Conservation (phyloP, 2,113 vertebrate genomes). For the Hemiscyllium ocellatum region DNA sequence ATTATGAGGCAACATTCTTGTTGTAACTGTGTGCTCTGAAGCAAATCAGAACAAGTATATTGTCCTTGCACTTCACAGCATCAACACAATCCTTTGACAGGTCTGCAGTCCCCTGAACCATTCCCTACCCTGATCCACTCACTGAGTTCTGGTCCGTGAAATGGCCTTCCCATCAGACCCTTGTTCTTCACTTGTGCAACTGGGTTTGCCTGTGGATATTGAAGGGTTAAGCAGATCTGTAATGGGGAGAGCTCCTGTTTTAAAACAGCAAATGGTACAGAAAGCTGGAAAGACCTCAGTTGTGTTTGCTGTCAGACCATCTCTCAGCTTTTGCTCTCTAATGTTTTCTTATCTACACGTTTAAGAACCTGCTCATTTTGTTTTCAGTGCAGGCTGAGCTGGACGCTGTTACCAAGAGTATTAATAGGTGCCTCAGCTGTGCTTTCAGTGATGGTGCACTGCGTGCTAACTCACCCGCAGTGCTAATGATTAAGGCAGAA, state of each 20-base stretch:
- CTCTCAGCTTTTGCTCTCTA: background rate
- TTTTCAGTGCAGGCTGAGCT: constrained; percentile 18
- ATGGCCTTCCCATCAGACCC: background rate
- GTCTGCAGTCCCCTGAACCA: background rate
- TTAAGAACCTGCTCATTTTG: constrained; percentile 21
- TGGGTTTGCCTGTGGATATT: background rate
- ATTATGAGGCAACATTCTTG: background rate
- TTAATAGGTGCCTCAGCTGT: constrained; percentile 29
- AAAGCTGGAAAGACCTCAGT: background rate
- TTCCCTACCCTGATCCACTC: no score
- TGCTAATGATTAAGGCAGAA: background rate
- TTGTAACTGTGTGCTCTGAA: background rate
- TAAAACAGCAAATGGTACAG: background rate
- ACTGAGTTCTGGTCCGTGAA: background rate
- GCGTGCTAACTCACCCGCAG: constrained; percentile 6
- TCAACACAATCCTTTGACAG: background rate
- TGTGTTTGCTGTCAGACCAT: background rate
- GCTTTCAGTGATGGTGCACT: background rate
- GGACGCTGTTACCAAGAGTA: background rate
- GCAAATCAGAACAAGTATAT: background rate
- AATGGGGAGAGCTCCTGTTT: background rate
- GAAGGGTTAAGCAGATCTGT: background rate
- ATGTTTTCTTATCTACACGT: background rate
- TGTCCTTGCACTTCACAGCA: background rate
- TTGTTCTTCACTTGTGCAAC: background rate